Conservation (phyloP, 2,797 vertebrate genomes). For the Artibeus lituratus region DNA sequence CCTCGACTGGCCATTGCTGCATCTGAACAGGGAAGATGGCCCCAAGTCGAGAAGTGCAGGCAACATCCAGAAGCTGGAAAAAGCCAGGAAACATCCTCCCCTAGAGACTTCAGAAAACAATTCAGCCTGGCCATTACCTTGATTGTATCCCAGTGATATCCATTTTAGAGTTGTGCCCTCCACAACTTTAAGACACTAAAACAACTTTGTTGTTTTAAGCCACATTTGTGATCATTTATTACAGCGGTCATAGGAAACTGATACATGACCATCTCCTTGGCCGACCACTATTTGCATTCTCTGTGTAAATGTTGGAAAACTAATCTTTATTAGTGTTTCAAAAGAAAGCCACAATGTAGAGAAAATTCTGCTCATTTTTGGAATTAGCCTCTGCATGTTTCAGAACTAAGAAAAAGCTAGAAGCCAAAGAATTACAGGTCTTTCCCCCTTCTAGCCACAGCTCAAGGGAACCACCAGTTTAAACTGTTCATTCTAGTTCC, state of each 20-base stretch:
- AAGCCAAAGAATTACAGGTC: background rate
- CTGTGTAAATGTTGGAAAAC: background rate
- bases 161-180: background rate
- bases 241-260: background rate
- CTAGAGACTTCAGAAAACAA: background rate
- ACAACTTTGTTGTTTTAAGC: background rate
- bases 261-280: background rate
- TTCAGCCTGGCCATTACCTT: background rate
- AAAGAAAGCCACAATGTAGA: background rate
- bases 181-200: background rate
- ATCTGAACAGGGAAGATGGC: background rate
- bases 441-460: background rate
- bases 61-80: background rate
- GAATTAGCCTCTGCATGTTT: background rate
- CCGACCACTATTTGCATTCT: background rate
- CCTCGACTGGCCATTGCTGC: background rate
- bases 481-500: background rate
- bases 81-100: background rate
- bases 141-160: background rate
- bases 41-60: background rate
- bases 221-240: background rate
- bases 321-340: background rate
- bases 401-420: background rate
- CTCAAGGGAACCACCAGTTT: background rate
- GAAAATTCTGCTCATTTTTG: background rate